Evolutionary conservation across 2,113 vertebrate genomes (phyloP), one percentile per base, ranked within the genome.

Genomic region (Corythornis madagascariensis): DNA sequence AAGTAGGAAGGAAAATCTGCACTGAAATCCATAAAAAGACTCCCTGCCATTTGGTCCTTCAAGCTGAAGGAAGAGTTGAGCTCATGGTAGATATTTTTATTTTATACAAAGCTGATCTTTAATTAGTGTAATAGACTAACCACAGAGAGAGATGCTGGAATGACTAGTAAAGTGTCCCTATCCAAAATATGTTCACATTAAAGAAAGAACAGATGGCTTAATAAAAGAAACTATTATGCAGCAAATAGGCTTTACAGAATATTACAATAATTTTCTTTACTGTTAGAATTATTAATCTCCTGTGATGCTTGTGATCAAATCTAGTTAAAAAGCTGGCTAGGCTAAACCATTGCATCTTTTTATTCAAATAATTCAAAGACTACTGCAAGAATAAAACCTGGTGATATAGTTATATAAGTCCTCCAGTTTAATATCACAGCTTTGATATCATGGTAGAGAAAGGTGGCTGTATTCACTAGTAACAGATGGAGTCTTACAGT

Each of bases 181-280:
- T 35, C 29, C 40, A 75, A 86, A 91, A 81, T 28, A 78, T 2
- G 2, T 31, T 89, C 12, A 0, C 10, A 77, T 20, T 43, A 83
- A 83, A 72, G 63, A 53, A 87, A 57, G 83, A 88, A 52, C 88
- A 92, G 88, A 92, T 90, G 86, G 80, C 45, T 94, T 81, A 86
- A 91, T 90, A 83, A 75, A 84, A 81, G 53, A 90, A 86, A 83
- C 60, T 76, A 70, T 56, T 86, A 83, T 0, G 0, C 65, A 93
- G 83, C 90, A 77, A 69, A 90, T 90, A 43, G 35, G 74, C 48
- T 86, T 90, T 52, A 35, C 56, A 87, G n/a, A 82, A 53, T 33
- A 84, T 63, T 56, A 50, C 10, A 57, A 40, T 12, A 13, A 81
- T 47, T 78, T 53, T 66, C 61, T 86, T 86, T 86, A 73, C 48